Evolutionary conservation across 2,888 invertebrate genomes (phyloP), one percentile per base, ranked within the genome.

Genomic region (Diarsia rubi): DNA sequence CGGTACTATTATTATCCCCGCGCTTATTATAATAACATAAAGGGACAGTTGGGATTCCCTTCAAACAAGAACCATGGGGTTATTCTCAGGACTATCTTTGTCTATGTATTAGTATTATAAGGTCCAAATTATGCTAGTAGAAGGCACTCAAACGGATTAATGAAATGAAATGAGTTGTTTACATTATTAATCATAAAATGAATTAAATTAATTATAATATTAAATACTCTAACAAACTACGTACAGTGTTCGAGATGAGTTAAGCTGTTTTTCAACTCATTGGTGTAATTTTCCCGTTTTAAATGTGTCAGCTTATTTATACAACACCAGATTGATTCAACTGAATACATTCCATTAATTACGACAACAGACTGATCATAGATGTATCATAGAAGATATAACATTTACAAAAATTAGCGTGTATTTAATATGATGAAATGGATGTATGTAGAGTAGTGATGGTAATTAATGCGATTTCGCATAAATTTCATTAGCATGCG

Each of bases 311-410:
- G 44, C 54, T 71, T 72, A 71, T 65, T 71, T 62, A 78, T 45
- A 73, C 49, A 71, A 68, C 64, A 75, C 52, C 64, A 69, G 31
- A 78, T 79, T 75, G 73, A 75, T 78, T 79, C 79, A 83, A 86
- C 68, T 83, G 75, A 84, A 88, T 88, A 94, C 94, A 94, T 94
- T 94, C 94, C 94, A 93, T 90, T 89, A 87, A 85, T 88, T 89
- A 89, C 86, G 89, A 81, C 75, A 89, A 91, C 90, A 91, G 94
- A 94, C 94, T 94, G 94, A 94, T 82, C 87, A 85, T 92, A 93
- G 87, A 88, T 87, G 81, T 93, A 93, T 91, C 89, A 82, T 83
- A 85, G 76, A 80, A 52, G 88, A 88, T 89, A 89, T 79, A 81
- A 81, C 84, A 75, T 88, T 82, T 83, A 84, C 81, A 87, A 82